Percentiles rank a stretch among this genome's conserved stretches.
Evolutionary conservation across 2,797 vertebrate species (phyloP).

Genomic region (Aplochiton taeniatus): DNA sequence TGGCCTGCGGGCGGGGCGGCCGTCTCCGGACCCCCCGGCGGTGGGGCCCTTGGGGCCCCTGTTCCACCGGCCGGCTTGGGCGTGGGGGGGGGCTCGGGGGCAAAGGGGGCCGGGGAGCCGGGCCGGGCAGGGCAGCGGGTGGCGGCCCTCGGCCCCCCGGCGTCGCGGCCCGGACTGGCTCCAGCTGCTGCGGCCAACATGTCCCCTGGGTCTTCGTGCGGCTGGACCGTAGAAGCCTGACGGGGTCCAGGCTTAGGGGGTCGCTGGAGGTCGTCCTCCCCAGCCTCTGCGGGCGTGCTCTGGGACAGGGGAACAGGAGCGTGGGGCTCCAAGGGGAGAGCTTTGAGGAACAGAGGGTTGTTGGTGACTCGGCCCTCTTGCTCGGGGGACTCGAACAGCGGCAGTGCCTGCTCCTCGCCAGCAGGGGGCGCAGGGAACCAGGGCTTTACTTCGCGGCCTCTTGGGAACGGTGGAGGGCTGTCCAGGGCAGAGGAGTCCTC

Average conservation of each 20-base stretch:
- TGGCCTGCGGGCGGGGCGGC: not conserved
- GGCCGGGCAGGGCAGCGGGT: not conserved
- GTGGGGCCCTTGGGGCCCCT: not conserved
- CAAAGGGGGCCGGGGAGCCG: not conserved
- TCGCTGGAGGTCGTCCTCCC: not conserved
- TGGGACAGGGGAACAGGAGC: not conserved
- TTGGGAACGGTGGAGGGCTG: constrained; percentile 5
- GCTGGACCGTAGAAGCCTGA: not conserved
- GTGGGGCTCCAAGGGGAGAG: not conserved
- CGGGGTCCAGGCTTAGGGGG: not conserved
- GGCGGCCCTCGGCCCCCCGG: not conserved
- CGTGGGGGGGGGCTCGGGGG: not conserved
- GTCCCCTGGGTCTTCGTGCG: not conserved
- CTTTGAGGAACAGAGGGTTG: constrained; percentile 29
- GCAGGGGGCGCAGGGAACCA: not conserved
- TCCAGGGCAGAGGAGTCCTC: constrained; percentile 35
- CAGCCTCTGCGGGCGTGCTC: not conserved
- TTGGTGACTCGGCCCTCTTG: constrained; percentile 10
- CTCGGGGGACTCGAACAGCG: constrained; percentile 56
- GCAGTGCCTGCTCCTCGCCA: not conserved
- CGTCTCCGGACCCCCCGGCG: not conserved
- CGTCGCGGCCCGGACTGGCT: not conserved
- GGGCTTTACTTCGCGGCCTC: not conserved
- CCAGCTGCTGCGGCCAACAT: not conserved
- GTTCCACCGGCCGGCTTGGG: not conserved